phyloP scores from a whole-genome alignment of 2,888 invertebrate species.

The Thymelicus lineola region DNA sequence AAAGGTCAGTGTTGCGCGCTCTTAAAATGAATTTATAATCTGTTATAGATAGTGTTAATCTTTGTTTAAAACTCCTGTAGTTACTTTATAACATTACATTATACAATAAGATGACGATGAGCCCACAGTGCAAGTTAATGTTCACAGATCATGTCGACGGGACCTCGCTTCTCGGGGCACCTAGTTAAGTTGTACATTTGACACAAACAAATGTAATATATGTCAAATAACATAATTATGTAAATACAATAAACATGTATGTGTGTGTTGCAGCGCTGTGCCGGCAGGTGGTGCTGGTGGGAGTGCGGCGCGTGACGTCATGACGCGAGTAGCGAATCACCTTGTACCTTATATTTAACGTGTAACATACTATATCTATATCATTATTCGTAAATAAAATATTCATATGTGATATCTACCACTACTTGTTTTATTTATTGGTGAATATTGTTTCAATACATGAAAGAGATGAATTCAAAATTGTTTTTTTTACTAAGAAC shows the following conservation, averaged over 20 bases:
- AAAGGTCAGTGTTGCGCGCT: conserved; percentile 59
- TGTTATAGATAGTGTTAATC: too few species aligned
- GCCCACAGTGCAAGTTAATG: too few species aligned
- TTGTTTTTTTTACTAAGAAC: too few species aligned
- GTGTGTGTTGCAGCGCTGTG: conserved; percentile 76
- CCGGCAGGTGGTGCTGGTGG: conserved; percentile 83
- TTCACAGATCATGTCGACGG: background rate
- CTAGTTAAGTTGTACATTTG: too few species aligned
- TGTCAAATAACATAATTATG: too few species aligned
- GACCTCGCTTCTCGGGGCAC: background rate
- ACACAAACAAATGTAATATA: too few species aligned
- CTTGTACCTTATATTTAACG: conserved; percentile 82
- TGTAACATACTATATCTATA: conserved; percentile 78
- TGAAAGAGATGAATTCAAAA: too few species aligned
- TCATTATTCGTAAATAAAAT: conserved; percentile 81
- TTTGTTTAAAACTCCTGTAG: too few species aligned
- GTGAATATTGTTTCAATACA: background rate
- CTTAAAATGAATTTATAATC: background rate
- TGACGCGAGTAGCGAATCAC: conserved; percentile 77
- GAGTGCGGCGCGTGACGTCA: conserved; percentile 84
- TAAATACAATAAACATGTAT: conserved; percentile 3
- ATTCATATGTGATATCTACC: conserved; percentile 83
- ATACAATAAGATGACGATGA: too few species aligned
- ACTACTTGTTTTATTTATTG: conserved; percentile 52
- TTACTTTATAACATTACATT: too few species aligned